Evolutionary conservation across 1,140 invertebrate genomes (phyloP).

Genomic region (Cotesia vestalis): DNA sequence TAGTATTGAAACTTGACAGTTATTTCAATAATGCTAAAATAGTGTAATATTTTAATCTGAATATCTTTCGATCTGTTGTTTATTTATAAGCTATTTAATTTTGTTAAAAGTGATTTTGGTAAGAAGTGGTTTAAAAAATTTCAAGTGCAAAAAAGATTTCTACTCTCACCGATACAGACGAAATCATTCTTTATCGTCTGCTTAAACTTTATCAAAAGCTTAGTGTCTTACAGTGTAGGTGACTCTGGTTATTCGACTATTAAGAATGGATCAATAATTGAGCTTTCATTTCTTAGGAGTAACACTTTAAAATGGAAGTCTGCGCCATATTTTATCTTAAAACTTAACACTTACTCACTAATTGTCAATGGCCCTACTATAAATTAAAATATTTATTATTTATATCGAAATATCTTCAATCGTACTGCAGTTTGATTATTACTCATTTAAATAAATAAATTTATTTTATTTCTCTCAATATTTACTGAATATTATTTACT

Average conservation of each 20-base stretch:
- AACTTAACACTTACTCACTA: not conserved
- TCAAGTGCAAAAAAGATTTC: constrained; percentile 31
- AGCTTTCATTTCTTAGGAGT: constrained; percentile 16
- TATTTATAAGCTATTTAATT: too few relatives aligned
- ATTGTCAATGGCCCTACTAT: not conserved
- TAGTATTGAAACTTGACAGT: too few relatives aligned
- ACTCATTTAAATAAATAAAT: too few relatives aligned
- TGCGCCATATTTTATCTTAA: constrained; percentile 54
- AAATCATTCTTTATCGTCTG: constrained; percentile 36
- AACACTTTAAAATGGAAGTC: constrained; percentile 52
- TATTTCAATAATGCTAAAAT: too few relatives aligned
- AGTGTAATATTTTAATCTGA: too few relatives aligned
- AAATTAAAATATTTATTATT: too few relatives aligned
- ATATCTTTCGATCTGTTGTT: too few relatives aligned
- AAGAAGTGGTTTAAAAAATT: not conserved
- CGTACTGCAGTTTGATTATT: too few relatives aligned
- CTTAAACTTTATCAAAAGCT: constrained; percentile 22
- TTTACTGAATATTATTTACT: too few relatives aligned
- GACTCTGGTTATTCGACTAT: constrained; percentile 48
- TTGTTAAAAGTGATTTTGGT: too few relatives aligned
- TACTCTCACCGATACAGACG: constrained; percentile 40
- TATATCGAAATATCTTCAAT: too few relatives aligned
- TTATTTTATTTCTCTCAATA: too few relatives aligned
- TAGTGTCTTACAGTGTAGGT: constrained; percentile 47
- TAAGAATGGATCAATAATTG: constrained; percentile 51